Base-by-base conservation (phyloP, 1,140 invertebrate species). In the Phymorhynchus buccinoides region DNA sequence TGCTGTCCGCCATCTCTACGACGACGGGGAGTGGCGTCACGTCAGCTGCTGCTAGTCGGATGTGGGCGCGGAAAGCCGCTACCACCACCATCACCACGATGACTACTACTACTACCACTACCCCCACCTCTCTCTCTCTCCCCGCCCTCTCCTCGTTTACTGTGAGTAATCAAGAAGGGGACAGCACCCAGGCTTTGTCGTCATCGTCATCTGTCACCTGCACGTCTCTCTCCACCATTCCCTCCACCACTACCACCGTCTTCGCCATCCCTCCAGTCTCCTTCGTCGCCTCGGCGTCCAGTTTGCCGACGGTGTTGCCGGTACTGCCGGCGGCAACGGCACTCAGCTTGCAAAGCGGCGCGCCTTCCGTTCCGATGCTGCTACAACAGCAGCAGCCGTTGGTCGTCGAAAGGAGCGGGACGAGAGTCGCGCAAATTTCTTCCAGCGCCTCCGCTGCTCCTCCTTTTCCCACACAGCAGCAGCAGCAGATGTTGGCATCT, bases 1-100 rank as follows among this genome's bases (percentile, higher is more conserved):
- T 66, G 1, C 66, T 83, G 22, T 83, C 81, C n/a, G 81, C 81
- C 39, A 41, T 71, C 30, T 42, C 18, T 66, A 56, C 56, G 44
- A 22, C 81, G 16, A 39, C 32, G 27, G 6, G 14, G 22, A 9
- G 14, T 14, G 66, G 14, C 48, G 22, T n/a, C 27, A 12, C 68
- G 3, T 9, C 37, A 16, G 27, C 37, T 39, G 30, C 73, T 16
- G 9, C 35, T 39, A 75, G 73, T 39, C 22, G 22, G 30, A 7
- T 41, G 16, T 62, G 56, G 56, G 56, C 56, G 18, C 14, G 14
- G 18, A 62, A 62, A 62, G 22, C 56, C 56, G 4, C 56, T 62
- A 27, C 56, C 12, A 16, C 56, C 22, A 27, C 56, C 56, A 16
- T 27, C 12, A 62, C 56, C 56, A 27, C 14, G 18, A 12, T 27